Percentiles rank a stretch among this genome's conserved stretches.
Conservation (phyloP, 2,888 invertebrate genomes). For the Dichetophora obliterata region DNA sequence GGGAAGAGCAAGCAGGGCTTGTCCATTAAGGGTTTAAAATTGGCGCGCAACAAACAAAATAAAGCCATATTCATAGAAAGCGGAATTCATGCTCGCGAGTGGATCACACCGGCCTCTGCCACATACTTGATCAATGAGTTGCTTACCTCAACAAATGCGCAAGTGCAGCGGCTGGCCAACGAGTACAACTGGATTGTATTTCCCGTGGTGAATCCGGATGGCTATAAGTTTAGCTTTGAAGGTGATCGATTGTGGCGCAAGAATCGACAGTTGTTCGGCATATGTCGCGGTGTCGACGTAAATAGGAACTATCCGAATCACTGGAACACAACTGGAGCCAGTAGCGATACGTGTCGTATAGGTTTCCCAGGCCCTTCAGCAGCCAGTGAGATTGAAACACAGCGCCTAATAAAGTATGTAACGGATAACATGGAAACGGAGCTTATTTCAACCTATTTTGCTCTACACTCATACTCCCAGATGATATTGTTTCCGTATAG, state of each 20-base stretch:
- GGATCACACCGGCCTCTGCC: conserved; percentile 67
- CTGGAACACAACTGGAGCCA: conserved; percentile 73
- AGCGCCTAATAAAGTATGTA: conserved; percentile 57
- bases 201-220: conserved; percentile 82
- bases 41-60: conserved; percentile 65
- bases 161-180: conserved; percentile 61
- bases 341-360: conserved; percentile 72
- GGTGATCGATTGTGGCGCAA: conserved; percentile 84
- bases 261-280: conserved; percentile 73
- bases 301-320: conserved; percentile 77
- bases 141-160: conserved; percentile 63
- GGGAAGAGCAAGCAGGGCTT: conserved; percentile 71
- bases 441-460: conserved; percentile 72
- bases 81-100: conserved; percentile 69
- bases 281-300: conserved; percentile 75
- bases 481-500: conserved; percentile 74
- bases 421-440: conserved; percentile 47
- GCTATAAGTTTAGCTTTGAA: conserved; percentile 80
- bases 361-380: conserved; percentile 73
- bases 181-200: conserved; percentile 79
- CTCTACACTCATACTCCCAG: conserved; percentile 78
- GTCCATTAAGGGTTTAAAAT: conserved; percentile 70
- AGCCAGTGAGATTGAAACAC: conserved; percentile 74
- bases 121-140: conserved; percentile 64
- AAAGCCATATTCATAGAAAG: conserved; percentile 71